phyloP scores from a whole-genome alignment of 2,888 invertebrate species.

The Lepidochrysops patricia region DNA sequence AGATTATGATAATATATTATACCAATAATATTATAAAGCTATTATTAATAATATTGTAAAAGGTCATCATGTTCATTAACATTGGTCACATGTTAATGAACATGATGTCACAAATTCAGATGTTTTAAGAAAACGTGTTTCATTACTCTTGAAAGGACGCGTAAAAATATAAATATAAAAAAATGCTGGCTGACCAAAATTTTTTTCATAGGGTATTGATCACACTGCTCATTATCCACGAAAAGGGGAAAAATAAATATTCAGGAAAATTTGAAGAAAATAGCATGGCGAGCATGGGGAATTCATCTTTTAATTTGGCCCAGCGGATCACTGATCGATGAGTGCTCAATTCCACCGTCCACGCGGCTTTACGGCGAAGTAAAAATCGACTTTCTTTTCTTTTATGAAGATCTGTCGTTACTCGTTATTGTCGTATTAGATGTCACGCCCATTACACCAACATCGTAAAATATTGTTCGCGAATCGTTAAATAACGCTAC shows the following conservation, averaged over 20 bases:
- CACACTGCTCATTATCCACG: not conserved
- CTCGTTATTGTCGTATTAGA: constrained; percentile 15
- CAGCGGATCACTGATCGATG: not conserved
- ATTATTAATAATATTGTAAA: too few species aligned
- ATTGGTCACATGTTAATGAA: too few species aligned
- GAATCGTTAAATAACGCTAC: constrained; percentile 8
- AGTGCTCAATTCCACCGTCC: not conserved
- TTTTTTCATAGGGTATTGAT: not conserved
- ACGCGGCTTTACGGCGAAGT: not conserved
- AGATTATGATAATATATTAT: too few species aligned
- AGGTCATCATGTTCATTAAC: too few species aligned
- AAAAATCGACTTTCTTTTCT: constrained; percentile 20
- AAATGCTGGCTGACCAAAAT: not conserved
- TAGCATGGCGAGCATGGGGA: not conserved
- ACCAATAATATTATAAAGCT: too few species aligned
- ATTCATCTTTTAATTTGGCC: not conserved
- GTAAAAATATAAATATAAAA: not conserved
- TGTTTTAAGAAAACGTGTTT: too few species aligned
- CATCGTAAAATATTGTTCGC: constrained; percentile 14
- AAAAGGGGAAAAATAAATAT: not conserved
- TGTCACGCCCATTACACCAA: constrained; percentile 14
- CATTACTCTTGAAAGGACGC: not conserved
- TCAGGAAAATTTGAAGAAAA: not conserved
- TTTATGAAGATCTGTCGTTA: constrained; percentile 18
- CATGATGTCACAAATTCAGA: too few species aligned